Base-by-base conservation (phyloP, 2,888 invertebrate genomes). In the Cantharis flavilabris region DNA sequence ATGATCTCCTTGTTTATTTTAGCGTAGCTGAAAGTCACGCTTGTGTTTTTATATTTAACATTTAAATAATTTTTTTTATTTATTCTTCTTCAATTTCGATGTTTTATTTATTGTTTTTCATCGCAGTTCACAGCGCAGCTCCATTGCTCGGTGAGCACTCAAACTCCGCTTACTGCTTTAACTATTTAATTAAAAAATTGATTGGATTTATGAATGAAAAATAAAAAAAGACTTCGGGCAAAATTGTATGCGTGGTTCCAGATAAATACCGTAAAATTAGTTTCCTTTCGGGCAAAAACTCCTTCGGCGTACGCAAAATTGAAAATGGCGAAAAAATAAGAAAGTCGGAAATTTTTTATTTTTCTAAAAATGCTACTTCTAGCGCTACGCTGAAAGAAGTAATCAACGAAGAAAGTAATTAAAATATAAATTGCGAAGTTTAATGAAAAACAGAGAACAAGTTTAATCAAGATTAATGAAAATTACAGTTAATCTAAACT, bases 1-100 rank as follows among this genome's bases (percentile, higher is more conserved):
- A 63, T 70, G 73, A 30, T 70, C 73, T 73, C 73, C 70, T 63
- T 73, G 70, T 14, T 62, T 63, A 70, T 70, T 49, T 30, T 2
- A 63, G 30, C 63, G 73, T 73, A 18, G 16, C 70, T 63, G 30
- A 70, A 70, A 69, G 62, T 73, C 73, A 67, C 69, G 69, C 69
- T 62, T 20, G n/a, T 49, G 49, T 49, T 49, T 49, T 49, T 49
- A n/a, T n/a, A 3, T 33, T n/a, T 49, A 49, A 49, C n/a, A 49
- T 49, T 49, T 49, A 49, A 49, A 49, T 49, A 49, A 49, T n/a
- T n/a, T 49, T 49, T 49, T 49, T 49, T 49, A 49, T 49, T 49
- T 49, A 49, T n/a, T 49, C 49, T 49, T 49, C 49, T 49, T 49
- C 49, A 7, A 0, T n/a, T 49, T 9, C 9, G 5, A 5, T 49